Conservation (phyloP, 2,113 vertebrate species). For the Opisthocomus hoazin region DNA sequence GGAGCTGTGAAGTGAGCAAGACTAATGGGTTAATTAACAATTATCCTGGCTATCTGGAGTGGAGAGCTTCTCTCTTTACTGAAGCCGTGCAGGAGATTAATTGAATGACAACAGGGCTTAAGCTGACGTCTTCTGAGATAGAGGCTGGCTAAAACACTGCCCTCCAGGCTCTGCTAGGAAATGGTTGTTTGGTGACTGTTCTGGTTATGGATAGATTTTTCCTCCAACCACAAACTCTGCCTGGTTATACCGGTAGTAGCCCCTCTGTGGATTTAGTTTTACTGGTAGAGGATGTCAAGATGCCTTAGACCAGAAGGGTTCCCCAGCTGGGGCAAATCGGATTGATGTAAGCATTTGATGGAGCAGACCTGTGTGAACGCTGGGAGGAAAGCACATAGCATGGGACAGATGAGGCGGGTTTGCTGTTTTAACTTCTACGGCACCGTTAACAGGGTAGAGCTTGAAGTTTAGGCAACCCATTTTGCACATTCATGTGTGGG, state of each 20-base stretch:
- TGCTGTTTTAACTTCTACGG: background rate
- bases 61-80: background rate
- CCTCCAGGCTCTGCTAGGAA: background rate
- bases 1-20: background rate
- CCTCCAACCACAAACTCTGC: background rate
- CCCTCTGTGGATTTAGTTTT: background rate
- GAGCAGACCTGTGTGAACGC: background rate
- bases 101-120: background rate
- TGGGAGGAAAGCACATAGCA: background rate
- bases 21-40: background rate
- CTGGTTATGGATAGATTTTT: background rate
- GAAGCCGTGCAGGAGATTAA: background rate
- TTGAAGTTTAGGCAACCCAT: background rate
- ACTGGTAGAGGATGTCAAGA: background rate
- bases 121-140: fast-evolving
- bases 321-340: background rate
- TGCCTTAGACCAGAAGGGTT: background rate
- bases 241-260: background rate
- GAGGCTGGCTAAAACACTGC: background rate
- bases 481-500: background rate
- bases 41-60: background rate
- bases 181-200: background rate
- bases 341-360: background rate
- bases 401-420: background rate
- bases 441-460: background rate